phyloP scores from a whole-genome alignment of 1,140 invertebrate species.

The Ctenoplectra terminalis region DNA sequence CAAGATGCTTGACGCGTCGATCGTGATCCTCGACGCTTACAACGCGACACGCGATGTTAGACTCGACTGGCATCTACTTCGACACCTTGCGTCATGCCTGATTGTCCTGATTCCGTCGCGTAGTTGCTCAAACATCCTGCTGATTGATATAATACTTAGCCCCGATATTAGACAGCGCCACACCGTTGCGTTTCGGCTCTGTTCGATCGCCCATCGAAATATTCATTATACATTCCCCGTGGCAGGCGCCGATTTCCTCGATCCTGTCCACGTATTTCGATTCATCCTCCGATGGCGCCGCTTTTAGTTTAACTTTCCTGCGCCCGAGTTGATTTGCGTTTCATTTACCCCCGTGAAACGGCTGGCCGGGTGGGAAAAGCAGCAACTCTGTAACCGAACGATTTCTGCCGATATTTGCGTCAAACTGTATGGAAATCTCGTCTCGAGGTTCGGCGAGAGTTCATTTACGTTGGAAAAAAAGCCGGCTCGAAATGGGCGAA shows the following conservation, averaged over 20 bases:
- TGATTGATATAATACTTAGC: neutral
- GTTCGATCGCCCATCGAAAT: neutral
- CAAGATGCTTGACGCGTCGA: conserved; percentile 47
- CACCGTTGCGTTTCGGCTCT: too few relatives aligned
- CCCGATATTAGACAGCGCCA: neutral
- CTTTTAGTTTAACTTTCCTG: neutral
- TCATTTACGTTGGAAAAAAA: neutral
- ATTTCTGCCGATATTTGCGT: neutral
- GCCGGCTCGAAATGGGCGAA: neutral
- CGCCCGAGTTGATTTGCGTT: neutral
- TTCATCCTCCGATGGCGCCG: neutral
- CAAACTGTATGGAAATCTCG: neutral
- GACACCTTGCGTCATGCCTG: conserved; percentile 30
- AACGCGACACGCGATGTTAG: conserved; percentile 45
- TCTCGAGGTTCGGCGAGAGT: neutral
- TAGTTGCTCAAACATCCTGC: neutral
- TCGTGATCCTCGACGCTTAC: conserved; percentile 42
- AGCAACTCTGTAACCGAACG: neutral
- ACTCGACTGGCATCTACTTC: conserved; percentile 46
- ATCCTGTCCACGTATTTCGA: too few relatives aligned
- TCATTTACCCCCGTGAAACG: neutral
- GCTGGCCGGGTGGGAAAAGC: too few relatives aligned
- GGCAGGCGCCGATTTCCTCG: too few relatives aligned
- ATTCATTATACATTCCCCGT: neutral
- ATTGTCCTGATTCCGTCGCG: conserved; percentile 25